Percentiles rank a stretch among this genome's conserved stretches.
phyloP scores from a whole-genome alignment of 2,113 vertebrate genomes.

The Motacilla tschutschensis region DNA sequence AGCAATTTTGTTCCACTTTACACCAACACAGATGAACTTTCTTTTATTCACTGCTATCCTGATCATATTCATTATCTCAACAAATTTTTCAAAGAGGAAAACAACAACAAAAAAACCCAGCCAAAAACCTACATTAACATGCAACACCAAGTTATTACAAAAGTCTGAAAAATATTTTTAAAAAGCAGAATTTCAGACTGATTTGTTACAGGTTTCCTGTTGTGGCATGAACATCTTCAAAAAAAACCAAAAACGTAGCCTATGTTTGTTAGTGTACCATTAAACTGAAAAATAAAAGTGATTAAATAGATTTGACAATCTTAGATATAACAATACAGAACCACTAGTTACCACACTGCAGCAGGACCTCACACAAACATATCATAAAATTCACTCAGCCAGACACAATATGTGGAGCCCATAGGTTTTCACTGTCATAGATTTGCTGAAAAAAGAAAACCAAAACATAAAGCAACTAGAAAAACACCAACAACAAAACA shows the following conservation, averaged over 20 bases:
- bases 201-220: neutral
- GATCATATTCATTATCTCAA: neutral
- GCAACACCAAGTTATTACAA: neutral
- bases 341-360: neutral
- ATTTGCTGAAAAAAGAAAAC: neutral
- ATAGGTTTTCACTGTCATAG: neutral
- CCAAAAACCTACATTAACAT: rapidly evolving
- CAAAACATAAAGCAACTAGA: neutral
- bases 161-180: neutral
- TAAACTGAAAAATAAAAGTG: neutral
- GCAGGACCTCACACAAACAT: neutral
- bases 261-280: neutral
- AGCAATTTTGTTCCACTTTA: neutral
- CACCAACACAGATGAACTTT: neutral
- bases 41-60: neutral
- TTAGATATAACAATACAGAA: neutral
- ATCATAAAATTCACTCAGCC: neutral
- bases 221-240: neutral
- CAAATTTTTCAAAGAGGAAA: neutral
- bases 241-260: neutral
- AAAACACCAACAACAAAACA: neutral
- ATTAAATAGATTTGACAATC: constrained; percentile 1
- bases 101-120: neutral
- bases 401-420: neutral
- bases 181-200: neutral